Percentiles rank a stretch among this genome's conserved stretches.
phyloP scores from a whole-genome alignment of 2,113 vertebrate genomes.

The Perccottus glenii region DNA sequence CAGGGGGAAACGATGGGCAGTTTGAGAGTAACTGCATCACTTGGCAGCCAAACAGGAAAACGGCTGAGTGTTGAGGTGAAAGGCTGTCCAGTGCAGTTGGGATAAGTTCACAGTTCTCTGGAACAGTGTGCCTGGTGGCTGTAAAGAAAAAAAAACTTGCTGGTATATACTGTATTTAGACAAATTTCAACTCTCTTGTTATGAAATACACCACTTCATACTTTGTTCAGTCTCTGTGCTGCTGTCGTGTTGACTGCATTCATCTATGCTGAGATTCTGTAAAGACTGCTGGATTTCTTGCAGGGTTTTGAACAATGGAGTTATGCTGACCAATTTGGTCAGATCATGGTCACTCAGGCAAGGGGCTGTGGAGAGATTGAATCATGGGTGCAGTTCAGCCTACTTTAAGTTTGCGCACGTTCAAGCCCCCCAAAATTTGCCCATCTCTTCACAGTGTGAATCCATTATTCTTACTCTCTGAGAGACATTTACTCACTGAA shows the following conservation, averaged over 20 bases:
- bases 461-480: no score
- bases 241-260: constrained; percentile 29
- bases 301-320: constrained; percentile 82
- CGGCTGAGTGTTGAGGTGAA: constrained; percentile 76
- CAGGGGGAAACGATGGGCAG: constrained; percentile 62
- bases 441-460: no score
- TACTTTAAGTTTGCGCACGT: no score
- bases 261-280: constrained; percentile 49
- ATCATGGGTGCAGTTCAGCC: no score
- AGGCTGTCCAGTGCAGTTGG: constrained; percentile 78
- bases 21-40: constrained; percentile 73
- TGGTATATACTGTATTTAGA: neutral
- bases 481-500: no score
- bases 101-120: constrained; percentile 58
- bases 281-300: constrained; percentile 81
- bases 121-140: constrained; percentile 26
- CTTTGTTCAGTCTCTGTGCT: constrained; percentile 24
- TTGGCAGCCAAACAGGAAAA: constrained; percentile 83
- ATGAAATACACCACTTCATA: neutral
- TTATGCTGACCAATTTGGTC: constrained; percentile 75
- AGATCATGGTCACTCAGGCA: constrained; percentile 80
- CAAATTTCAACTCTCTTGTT: neutral
- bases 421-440: no score
- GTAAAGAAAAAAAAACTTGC: constrained; percentile 2
- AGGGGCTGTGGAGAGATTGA: constrained; percentile 43